Evolutionary conservation across 2,888 invertebrate genomes (phyloP).

Genomic region (Ichneumoninae sp.): DNA sequence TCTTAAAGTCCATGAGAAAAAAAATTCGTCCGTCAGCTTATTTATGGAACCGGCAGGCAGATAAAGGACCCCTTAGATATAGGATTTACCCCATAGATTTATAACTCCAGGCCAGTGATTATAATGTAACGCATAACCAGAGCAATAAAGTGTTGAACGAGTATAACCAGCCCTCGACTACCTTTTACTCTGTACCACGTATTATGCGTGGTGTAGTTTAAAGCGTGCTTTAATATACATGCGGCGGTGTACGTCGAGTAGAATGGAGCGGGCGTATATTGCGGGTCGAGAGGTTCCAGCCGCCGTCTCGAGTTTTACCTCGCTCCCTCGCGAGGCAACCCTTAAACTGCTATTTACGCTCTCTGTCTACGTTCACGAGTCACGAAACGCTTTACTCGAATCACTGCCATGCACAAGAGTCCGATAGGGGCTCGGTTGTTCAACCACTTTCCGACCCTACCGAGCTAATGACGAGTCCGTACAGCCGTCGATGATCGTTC

Average conservation of each 20-base stretch:
- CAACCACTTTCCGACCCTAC: constrained; percentile 45
- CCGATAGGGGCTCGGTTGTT: constrained; percentile 57
- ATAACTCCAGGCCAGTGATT: constrained; percentile 16
- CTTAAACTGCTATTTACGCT: constrained; percentile 24
- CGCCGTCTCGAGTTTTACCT: constrained; percentile 72
- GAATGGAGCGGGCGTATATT: constrained; percentile 27
- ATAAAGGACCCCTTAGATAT: background rate
- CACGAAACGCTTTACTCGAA: constrained; percentile 77
- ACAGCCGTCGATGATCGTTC: constrained; percentile 59
- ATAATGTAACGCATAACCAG: constrained; percentile 66
- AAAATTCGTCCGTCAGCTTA: background rate
- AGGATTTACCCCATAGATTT: background rate
- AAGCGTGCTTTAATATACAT: constrained; percentile 71
- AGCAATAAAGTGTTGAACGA: constrained; percentile 70
- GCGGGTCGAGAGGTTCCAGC: constrained; percentile 15
- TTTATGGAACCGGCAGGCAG: background rate
- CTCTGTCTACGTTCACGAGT: constrained; percentile 67
- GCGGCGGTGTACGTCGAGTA: constrained; percentile 49
- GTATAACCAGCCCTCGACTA: constrained; percentile 13
- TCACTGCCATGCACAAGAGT: constrained; percentile 74
- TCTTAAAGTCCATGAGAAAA: background rate
- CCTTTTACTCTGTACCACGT: background rate
- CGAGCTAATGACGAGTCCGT: constrained; percentile 47
- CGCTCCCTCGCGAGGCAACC: constrained; percentile 72
- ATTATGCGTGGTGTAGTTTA: constrained; percentile 42